These are phyloP conservation scores for Myocastor coypus DNA, from an alignment of 2,113 vertebrate genomes.

Conservation along the genomic window DNA sequence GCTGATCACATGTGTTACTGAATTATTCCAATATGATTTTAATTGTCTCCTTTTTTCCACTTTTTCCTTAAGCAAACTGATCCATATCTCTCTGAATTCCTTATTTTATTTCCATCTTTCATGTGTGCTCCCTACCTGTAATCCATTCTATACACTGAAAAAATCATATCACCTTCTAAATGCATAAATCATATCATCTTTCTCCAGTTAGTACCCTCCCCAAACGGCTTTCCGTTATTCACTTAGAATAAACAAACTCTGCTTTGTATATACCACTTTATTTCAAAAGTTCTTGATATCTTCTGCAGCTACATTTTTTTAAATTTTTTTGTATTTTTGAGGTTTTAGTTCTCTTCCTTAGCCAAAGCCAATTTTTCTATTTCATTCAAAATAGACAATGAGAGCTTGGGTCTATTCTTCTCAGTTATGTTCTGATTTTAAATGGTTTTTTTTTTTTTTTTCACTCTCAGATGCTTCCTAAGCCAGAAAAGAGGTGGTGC, in stretches of 20 bases:
- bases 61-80: neutral
- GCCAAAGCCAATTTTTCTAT: neutral
- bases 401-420: neutral
- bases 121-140: neutral
- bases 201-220: neutral
- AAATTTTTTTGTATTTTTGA: neutral
- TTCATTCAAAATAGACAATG: neutral
- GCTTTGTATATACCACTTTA: neutral
- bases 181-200: neutral
- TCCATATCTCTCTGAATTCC: neutral
- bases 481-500: neutral
- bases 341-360: neutral
- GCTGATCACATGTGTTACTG: neutral
- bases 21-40: neutral
- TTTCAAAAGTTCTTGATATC: neutral
- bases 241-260: neutral
- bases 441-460: neutral
- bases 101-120: neutral
- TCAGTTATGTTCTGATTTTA: neutral
- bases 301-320: neutral
- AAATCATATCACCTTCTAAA: slow-evolving; percentile 3
- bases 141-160: neutral
- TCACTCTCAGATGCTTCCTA: neutral
- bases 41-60: neutral
- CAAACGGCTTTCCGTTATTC: neutral